Evolutionary conservation across 2,113 vertebrate genomes (phyloP).

Genomic region (Gambusia holbrooki): DNA sequence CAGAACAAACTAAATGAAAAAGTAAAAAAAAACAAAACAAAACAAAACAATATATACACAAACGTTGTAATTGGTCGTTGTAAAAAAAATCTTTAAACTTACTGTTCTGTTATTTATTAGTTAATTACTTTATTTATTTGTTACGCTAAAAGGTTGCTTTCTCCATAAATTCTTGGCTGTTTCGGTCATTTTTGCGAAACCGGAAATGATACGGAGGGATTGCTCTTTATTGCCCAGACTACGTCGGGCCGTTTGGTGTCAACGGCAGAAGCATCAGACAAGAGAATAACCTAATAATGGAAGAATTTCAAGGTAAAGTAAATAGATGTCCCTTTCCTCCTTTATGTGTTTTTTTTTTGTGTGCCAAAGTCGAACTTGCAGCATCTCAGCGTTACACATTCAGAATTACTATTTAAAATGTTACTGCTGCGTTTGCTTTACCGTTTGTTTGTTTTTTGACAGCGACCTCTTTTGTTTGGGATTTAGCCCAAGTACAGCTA

Average conservation of each 20-base stretch:
- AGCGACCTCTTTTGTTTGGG: slow-evolving; percentile 44
- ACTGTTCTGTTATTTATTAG: no score
- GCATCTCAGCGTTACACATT: not conserved
- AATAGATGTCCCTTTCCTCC: not conserved
- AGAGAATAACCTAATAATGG: slow-evolving; percentile 75
- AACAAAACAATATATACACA: not conserved
- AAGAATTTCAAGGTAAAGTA: slow-evolving; percentile 82
- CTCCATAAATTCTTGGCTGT: no score
- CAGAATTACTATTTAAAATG: not conserved
- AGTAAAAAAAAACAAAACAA: no score
- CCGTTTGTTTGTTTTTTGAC: not conserved
- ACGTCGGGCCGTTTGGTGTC: not conserved
- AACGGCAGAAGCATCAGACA: slow-evolving; percentile 47
- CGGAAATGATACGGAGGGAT: slow-evolving; percentile 6
- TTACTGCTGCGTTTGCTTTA: slow-evolving; percentile 1
- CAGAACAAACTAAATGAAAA: not conserved
- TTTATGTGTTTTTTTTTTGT: not conserved
- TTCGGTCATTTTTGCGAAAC: slow-evolving; percentile 12
- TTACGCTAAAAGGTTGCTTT: no score
- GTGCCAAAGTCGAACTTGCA: not conserved
- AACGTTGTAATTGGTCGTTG: no score
- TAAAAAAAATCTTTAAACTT: no score
- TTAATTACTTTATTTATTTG: no score
- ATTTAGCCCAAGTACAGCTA: slow-evolving; percentile 56
- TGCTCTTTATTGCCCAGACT: not conserved